Base-by-base conservation (phyloP, 2,113 vertebrate genomes). In the Epinephelus fuscoguttatus region DNA sequence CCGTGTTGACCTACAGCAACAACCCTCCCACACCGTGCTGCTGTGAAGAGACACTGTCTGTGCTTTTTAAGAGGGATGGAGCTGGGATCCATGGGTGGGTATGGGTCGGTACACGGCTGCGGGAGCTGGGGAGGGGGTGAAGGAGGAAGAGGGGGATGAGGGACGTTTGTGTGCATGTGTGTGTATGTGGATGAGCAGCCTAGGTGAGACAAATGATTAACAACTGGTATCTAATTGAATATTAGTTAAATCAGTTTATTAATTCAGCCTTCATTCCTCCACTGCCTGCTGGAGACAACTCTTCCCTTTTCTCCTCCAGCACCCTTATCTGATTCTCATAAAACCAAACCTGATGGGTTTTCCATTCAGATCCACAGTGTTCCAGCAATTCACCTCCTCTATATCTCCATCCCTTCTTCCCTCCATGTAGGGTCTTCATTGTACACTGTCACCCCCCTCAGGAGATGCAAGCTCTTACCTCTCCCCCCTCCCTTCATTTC, bases 61-160 rank as follows among this genome's bases (percentile, higher is more conserved):
- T 33, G 45, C 8, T 0, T 67, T 84, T 66, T 61, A 67, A 81
- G 90, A 78, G 82, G 83, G 91, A 78, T 84, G 68, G 68, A 69
- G 45, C 77, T 42, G 68, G 71, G 64, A 56, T 83, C 47, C 21
- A 79, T 82, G 80, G 82, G 88, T 84, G 88, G 81, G 78, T 81
- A 63, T 77, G 76, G 85, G 72, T 77, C 73, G 76, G 76, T 73
- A 70, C 73, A 53, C 17, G 25, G 69, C 78, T 86, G 87, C 76
- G 15, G 80, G 77, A 53, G 80, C 57, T 68, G 86, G 72, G 61
- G 75, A 80, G 59, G 71, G 72, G 78, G 56, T 72, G 77, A 50
- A 56, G 27, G 45, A 62, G 63, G 72, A 70, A 66, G 70, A 63
- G 64, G 62, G 33, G 68, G 72, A 70, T 64, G 70, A 59, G 64